Conservation (phyloP, 2,888 invertebrate species). For the Drosophila greeni region DNA sequence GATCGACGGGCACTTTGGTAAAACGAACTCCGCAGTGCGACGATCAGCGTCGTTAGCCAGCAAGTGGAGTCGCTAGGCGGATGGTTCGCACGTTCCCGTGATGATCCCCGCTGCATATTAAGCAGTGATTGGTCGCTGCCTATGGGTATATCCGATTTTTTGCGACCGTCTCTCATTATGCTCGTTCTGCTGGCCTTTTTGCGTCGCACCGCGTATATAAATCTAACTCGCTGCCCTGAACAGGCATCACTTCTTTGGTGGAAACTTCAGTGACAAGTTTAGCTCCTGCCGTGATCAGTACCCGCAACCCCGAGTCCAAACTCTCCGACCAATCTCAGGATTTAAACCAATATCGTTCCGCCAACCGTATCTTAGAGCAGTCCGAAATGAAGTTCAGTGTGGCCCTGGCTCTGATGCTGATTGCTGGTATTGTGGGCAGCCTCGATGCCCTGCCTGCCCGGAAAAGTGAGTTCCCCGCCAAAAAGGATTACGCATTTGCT, state of each 20-base stretch:
- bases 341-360: conserved; percentile 19
- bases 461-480: conserved; percentile 68
- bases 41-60: conserved; percentile 9
- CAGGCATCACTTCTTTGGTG: conserved; percentile 79
- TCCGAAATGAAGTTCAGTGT: conserved; percentile 71
- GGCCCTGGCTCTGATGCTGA: conserved; percentile 67
- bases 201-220: conserved; percentile 76
- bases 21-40: conserved; percentile 7
- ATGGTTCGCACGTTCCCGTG: conserved; percentile 36
- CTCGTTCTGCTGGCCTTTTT: conserved; percentile 57
- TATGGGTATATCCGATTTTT: conserved; percentile 68
- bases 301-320: conserved; percentile 36
- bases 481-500: conserved; percentile 19
- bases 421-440: conserved; percentile 70
- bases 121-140: conserved; percentile 49
- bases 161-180: conserved; percentile 59
- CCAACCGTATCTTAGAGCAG: conserved; percentile 12
- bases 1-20: conserved; percentile 4
- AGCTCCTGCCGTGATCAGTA: conserved; percentile 77
- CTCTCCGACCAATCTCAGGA: conserved; percentile 38
- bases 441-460: conserved; percentile 73
- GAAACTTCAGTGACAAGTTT: conserved; percentile 79
- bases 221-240: conserved; percentile 76
- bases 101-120: conserved; percentile 64
- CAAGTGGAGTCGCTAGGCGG: conserved; percentile 37